These are phyloP conservation scores for Silurus glanis DNA, from an alignment of 2,113 vertebrate genomes.

Conservation along the genomic window DNA sequence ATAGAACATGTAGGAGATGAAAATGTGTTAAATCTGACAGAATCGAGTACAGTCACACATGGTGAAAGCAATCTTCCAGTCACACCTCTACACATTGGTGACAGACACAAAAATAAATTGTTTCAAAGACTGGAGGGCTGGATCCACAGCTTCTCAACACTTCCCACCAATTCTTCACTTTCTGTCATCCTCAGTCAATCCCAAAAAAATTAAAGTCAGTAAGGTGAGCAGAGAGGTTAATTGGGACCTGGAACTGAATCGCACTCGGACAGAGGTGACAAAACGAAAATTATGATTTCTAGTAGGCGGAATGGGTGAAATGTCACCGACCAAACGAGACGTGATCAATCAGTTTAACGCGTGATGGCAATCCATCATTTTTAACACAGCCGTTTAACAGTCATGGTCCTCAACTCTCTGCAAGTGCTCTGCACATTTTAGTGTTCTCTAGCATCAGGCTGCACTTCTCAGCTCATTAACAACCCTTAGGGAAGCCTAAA, in stretches of 20 bases:
- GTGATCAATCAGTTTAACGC: neutral
- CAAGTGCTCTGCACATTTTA: neutral
- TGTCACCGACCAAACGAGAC: neutral
- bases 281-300: neutral
- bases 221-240: slow-evolving; percentile 46
- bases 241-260: slow-evolving; percentile 36
- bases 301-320: neutral
- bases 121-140: slow-evolving; percentile 43
- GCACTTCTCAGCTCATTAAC: neutral
- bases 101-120: slow-evolving; percentile 56
- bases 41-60: slow-evolving; percentile 44
- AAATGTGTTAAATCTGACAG: slow-evolving; percentile 45
- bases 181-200: slow-evolving; percentile 38
- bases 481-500: neutral
- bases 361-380: neutral
- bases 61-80: slow-evolving; percentile 49
- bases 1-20: slow-evolving; percentile 26
- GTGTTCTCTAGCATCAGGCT: too few species aligned
- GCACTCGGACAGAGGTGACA: slow-evolving; percentile 7
- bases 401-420: neutral
- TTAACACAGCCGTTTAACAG: neutral
- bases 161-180: slow-evolving; percentile 29
- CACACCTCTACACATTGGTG: slow-evolving; percentile 51
- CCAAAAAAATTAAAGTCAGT: slow-evolving; percentile 39
- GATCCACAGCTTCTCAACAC: slow-evolving; percentile 38